Evolutionary conservation across 1,140 invertebrate genomes (phyloP), one percentile per base, ranked within the genome.

Genomic region (Drosophila mauritiana): DNA sequence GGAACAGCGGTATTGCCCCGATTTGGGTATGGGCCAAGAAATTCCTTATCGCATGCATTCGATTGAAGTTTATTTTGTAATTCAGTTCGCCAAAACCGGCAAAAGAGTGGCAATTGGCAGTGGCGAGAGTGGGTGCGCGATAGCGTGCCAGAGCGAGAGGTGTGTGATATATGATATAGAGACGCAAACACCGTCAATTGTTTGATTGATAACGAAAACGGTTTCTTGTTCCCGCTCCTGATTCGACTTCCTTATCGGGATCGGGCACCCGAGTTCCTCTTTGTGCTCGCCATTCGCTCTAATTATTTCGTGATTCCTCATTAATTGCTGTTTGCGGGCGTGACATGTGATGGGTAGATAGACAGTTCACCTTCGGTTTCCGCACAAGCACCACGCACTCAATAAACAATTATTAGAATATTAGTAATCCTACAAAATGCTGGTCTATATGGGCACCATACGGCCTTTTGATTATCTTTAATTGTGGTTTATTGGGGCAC

Each of bases 31-130:
- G 76, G 59, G 45, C 55, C 22, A 70, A 67, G 70, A 73, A 82
- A 86, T 45, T 57, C 52, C 73, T 89, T 89, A 89, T 89, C 84
- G 45, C 70, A 34, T 61, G 57, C 78, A 79, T 80, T 84, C 77
- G 82, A 89, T 89, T 78, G 63, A 56, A 83, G 76, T 89, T 89
- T 77, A 80, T 78, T 84, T 89, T 89, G 77, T 89, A 84, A 84
- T 78, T 70, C 70, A 61, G 54, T 80, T 84, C 61, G 84, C 76
- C 58, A 89, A 88, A 85, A 69, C 64, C 68, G 68, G 76, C 68
- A 61, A 78, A 88, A 76, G n/a, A 69, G 61, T 57, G 67, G 42
- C 69, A 62, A 22, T 63, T 39, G 4, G 17, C 22, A 6, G 40
- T 40, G 56, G 57, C 20, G 10, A 45, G 12, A 53, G 37, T 54